Evolutionary conservation across 2,797 vertebrate genomes (phyloP), one percentile per base, ranked within the genome.

Genomic region (Thalassophryne amazonica): DNA sequence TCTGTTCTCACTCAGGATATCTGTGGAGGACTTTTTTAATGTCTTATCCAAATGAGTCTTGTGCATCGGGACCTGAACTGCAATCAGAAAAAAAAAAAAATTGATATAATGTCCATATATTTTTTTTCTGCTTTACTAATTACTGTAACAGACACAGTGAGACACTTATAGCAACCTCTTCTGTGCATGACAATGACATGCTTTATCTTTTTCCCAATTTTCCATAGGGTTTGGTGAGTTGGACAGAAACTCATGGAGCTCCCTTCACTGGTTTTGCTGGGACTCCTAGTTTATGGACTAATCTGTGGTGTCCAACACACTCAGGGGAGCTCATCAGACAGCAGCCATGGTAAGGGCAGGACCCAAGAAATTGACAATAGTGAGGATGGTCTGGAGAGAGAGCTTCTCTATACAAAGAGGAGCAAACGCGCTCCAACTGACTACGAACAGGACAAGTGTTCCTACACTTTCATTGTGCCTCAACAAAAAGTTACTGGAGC

Each of bases 381-480:
- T 0, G 86, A 94, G 1, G 89, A 92, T 16, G 91, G 83, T 63
- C 66, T 83, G 0, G 90, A 91, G 29, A 88, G 78, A 47, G 94
- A 93, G 76, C 96, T 95, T 74, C 82, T 97, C 51, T 93, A 94
- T 4, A 83, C 89, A 24, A 91, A 93, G 61, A 90, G 94, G 31
- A 93, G 89, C 74, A 91, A 95, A 28, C 86, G 89, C 2, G 90
- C 84, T 14, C 60, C 86, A 2, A 47, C 60, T 4, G 87, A 88
- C 25, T 70, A 72, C 10, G 86, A 82, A 8, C 90, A 94, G 65
- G 90, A 91, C 80, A 97, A 97, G 60, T 99, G 97, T 72, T 98
- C 95, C 59, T 98, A 99, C 64, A 99, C 97, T 23, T 99, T 99
- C 42, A 97, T 99, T 2, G 97, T 99, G 61, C 97, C 97, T 43